Percentiles rank a stretch among this genome's conserved stretches.
These are phyloP conservation scores for Cydia pomonella DNA, from an alignment of 1,140 invertebrate species.

Conservation along the genomic window DNA sequence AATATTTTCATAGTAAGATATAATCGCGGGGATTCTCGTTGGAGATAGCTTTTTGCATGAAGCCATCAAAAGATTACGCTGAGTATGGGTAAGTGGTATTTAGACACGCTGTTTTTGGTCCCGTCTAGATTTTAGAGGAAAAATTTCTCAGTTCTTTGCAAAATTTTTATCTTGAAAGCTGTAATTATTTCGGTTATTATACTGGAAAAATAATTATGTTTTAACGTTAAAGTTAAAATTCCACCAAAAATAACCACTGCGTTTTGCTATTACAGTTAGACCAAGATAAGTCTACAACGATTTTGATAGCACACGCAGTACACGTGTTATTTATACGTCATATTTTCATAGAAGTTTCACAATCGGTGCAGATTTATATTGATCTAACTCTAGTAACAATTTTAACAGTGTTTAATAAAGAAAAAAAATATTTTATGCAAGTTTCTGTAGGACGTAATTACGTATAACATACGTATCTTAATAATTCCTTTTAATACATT, in stretches of 20 bases:
- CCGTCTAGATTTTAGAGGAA: background rate
- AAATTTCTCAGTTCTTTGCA: background rate
- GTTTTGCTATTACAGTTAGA: no score
- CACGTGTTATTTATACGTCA: no score
- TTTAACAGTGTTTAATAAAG: background rate
- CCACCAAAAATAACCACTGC: background rate
- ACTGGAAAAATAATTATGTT: background rate
- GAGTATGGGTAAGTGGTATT: conserved; percentile 11
- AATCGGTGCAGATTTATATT: no score
- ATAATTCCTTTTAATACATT: no score
- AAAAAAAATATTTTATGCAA: no score
- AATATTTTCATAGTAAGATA: conserved; percentile 37
- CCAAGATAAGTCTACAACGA: no score
- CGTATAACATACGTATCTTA: no score
- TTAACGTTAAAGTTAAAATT: background rate
- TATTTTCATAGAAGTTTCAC: no score
- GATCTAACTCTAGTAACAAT: no score
- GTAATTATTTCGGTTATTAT: background rate
- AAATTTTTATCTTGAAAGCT: background rate
- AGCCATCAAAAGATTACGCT: background rate
- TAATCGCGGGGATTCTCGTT: conserved; percentile 31
- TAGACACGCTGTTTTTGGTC: conserved; percentile 10
- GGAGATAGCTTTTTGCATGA: conserved; percentile 20
- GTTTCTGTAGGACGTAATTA: no score
- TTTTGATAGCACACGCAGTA: no score